Evolutionary conservation across 2,797 vertebrate species (phyloP), one percentile per base, ranked within the genome.

Genomic region (Peromyscus nudipes): DNA sequence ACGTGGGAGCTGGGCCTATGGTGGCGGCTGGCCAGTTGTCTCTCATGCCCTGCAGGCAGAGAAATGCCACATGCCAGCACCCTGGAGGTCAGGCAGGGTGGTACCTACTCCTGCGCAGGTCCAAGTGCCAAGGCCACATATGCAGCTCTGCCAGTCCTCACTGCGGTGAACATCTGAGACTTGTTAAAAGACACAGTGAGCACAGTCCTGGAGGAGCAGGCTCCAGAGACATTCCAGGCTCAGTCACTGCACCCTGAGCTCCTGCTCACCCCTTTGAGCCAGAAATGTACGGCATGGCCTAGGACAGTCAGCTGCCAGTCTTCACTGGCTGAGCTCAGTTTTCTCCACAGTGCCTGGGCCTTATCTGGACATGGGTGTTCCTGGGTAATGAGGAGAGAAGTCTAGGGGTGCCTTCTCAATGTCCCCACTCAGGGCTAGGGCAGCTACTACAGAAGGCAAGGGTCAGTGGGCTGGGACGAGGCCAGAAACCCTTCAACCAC

Each of bases 161-260:
- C 8, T 4, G 1, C 25, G 1, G 40, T 49, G 49, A 67, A 31
- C 80, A 12, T 60, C 62, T 49, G n/a, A 25, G 40, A 5, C 17
- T 34, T 37, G 62, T 34, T 40, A 43, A 29, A 31, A 21, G 64
- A 19, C 21, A 16, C 4, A 27, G 11, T n/a, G 62, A 4, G 13
- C 49, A 11, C 7, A 3, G 31, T 4, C n/a, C 65, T 23, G 6
- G 8, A 19, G 6, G 46, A 16, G 21, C 11, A 0, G 6, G 43
- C 14, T 27, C 82, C 34, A 12, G 0, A 5, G 37, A 2, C 34
- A 43, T n/a, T 1, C 13, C 19, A 46, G 71, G 19, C 67, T 62
- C 73, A 1, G 0, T 23, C 27, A 40, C 49, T 11, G 55, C 34
- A n/a, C 9, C 60, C 4, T 23, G 0, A 14, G 46, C 0, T 0